phyloP scores from a whole-genome alignment of 1,140 invertebrate species.

The Zaprionus nigranus region DNA sequence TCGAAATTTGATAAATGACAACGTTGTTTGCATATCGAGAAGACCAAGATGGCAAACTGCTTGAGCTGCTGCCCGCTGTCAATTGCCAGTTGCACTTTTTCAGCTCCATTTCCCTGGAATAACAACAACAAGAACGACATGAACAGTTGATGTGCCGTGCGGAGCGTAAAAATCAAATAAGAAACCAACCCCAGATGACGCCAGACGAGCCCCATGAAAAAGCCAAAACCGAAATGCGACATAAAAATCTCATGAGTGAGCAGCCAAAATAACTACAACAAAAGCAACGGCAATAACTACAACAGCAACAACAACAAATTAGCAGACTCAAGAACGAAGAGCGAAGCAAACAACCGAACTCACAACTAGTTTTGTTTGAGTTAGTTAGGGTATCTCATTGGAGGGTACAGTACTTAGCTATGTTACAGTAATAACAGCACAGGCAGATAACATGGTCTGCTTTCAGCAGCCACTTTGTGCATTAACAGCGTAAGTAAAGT shows the following conservation, averaged over 20 bases:
- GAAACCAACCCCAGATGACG: slow-evolving; percentile 18
- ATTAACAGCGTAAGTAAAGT: too few species aligned
- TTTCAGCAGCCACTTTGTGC: background rate
- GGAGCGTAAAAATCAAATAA: slow-evolving; percentile 58
- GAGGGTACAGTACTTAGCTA: background rate
- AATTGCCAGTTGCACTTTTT: slow-evolving; percentile 68
- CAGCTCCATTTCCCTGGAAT: slow-evolving; percentile 66
- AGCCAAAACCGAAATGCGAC: slow-evolving; percentile 1
- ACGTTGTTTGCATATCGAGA: slow-evolving; percentile 31
- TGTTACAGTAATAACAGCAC: background rate
- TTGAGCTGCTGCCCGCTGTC: slow-evolving; percentile 17
- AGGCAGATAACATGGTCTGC: background rate
- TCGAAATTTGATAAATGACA: slow-evolving; percentile 74
- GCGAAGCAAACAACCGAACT: slow-evolving; percentile 14
- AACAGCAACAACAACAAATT: slow-evolving; percentile 49
- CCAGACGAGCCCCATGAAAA: slow-evolving; percentile 7
- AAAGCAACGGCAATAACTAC: background rate
- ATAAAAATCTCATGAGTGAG: slow-evolving; percentile 11
- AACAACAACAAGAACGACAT: slow-evolving; percentile 9
- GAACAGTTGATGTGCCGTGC: slow-evolving; percentile 41
- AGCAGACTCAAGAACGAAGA: slow-evolving; percentile 44
- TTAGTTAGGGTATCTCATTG: background rate
- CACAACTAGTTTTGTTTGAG: background rate
- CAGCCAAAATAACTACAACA: background rate
- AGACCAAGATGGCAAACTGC: background rate